These are phyloP conservation scores for Sminthurides aquaticus DNA, from an alignment of 2,888 invertebrate species.

Conservation along the genomic window DNA sequence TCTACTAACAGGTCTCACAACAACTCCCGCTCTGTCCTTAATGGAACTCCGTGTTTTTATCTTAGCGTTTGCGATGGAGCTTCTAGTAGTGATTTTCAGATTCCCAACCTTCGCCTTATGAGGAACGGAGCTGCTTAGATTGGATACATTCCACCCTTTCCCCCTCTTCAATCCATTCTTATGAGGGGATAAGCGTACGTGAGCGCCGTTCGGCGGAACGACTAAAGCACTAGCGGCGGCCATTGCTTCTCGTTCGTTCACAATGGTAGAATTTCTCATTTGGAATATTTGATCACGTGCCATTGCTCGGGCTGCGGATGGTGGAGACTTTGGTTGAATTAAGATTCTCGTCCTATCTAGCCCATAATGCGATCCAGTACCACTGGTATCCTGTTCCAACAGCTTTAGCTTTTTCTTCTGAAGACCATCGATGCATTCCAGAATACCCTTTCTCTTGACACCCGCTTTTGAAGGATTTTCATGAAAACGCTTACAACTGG, in stretches of 20 bases:
- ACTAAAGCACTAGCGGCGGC: conserved; percentile 41
- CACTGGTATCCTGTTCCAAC: conserved; percentile 26
- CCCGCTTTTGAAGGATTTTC: conserved; percentile 8
- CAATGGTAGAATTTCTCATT: conserved; percentile 25
- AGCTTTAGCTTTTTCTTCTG: conserved; percentile 36
- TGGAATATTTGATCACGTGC: conserved; percentile 18
- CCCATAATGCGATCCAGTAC: neutral
- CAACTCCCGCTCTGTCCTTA: conserved; percentile 7
- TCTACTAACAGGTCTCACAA: neutral
- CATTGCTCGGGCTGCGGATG: conserved; percentile 15
- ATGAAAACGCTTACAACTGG: neutral
- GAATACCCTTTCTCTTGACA: conserved; percentile 29
- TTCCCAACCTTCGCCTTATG: neutral
- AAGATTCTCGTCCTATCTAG: neutral
- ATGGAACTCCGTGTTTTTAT: conserved; percentile 32
- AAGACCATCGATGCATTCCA: conserved; percentile 40
- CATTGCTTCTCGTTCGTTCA: conserved; percentile 39
- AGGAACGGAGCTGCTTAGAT: neutral
- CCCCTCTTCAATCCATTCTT: conserved; percentile 32
- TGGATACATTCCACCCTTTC: conserved; percentile 8
- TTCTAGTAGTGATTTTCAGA: conserved; percentile 27
- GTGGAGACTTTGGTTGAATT: conserved; percentile 9
- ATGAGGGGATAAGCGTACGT: conserved; percentile 18
- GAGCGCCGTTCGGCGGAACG: conserved; percentile 22
- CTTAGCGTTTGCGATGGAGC: conserved; percentile 36